Evolutionary conservation across 1,140 invertebrate genomes (phyloP).

Genomic region (Lordiphosa clarofinis): DNA sequence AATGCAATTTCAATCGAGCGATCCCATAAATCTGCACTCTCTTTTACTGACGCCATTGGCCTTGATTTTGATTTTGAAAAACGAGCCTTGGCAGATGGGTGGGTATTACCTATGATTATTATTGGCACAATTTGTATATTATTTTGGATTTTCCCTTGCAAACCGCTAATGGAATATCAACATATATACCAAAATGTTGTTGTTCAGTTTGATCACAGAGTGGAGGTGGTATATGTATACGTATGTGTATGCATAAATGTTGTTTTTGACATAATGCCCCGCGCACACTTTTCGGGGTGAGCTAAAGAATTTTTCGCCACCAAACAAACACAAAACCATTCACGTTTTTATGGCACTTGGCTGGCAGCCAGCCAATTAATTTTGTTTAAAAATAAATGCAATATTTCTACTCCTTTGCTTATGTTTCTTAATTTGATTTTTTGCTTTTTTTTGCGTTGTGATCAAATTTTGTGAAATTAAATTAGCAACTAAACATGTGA

Average conservation of each 20-base stretch:
- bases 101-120: too few species aligned
- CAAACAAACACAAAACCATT: slow-evolving; percentile 35
- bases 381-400: slow-evolving; percentile 49
- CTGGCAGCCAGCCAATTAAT: slow-evolving; percentile 36
- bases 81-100: too few species aligned
- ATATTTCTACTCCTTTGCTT: slow-evolving; percentile 10
- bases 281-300: too few species aligned
- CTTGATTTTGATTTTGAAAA: slow-evolving; percentile 37
- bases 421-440: neutral
- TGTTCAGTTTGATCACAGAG: too few species aligned
- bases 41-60: slow-evolving; percentile 35
- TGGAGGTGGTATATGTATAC: too few species aligned
- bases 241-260: too few species aligned
- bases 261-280: neutral
- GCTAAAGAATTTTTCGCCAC: neutral
- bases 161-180: neutral
- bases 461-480: slow-evolving; percentile 5
- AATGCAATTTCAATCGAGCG: slow-evolving; percentile 23
- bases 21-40: slow-evolving; percentile 25
- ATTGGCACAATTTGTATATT: too few species aligned
- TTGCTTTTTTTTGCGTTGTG: slow-evolving; percentile 8
- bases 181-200: neutral
- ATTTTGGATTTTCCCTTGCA: too few species aligned
- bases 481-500: too few species aligned
- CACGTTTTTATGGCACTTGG: slow-evolving; percentile 52